Evolutionary conservation across 2,888 invertebrate genomes (phyloP), one percentile per base, ranked within the genome.

Genomic region (Calephelis perditalis): DNA sequence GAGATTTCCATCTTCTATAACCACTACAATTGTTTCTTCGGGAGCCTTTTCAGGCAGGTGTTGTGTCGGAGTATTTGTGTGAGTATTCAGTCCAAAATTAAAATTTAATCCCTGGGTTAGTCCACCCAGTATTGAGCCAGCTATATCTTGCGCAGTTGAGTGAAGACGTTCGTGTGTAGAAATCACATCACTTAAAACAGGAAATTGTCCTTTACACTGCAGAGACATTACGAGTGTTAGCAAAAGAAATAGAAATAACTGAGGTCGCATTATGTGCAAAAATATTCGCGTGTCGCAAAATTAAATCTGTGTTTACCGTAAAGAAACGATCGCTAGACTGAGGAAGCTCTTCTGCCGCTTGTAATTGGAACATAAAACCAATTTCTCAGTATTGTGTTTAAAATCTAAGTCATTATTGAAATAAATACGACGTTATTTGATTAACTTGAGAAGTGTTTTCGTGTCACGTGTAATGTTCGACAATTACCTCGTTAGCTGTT

Each of bases 261-360:
- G 35, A 54, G 5, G 35, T 54, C 52, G 35, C 52, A 54, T 54
- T 35, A 11, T 54, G 52, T 7, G n/a, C n/a, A 54, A 54, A 35
- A 54, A 54, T 40, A 49, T 35, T 35, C 26, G 52, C 52, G 52
- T 54, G 11, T 36, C 36, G 35, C 52, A 54, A 26, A 26, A 2
- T n/a, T 6, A 6, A 54, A 54, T 58, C 57, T 57, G 62, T 67
- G 68, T 67, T 61, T 61, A 65, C 66, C 71, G 70, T 67, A 52
- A 62, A 62, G 61, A 67, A 67, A 63, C 65, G 60, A 61, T 65
- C 66, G 71, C 68, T 68, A 70, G 70, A 78, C 75, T 76, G 71
- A 72, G 71, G 68, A 71, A 70, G 58, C 68, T 71, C 71, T 69
- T 69, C 72, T 70, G 52, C 11, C 7, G 36, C 35, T 10, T 35